Base-by-base conservation (phyloP, 1,140 invertebrate genomes). In the Bombus pyrosoma region DNA sequence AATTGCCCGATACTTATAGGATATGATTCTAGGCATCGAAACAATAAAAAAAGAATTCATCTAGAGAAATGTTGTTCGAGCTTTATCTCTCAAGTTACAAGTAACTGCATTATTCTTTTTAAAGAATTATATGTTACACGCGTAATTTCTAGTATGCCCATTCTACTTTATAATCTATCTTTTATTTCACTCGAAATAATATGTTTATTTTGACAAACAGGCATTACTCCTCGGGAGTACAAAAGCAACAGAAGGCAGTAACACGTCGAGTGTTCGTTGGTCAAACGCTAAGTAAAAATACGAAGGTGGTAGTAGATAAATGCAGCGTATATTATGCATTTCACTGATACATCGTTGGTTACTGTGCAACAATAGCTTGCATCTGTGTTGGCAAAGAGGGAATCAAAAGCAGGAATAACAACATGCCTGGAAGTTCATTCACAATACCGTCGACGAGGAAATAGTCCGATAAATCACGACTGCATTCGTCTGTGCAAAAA, bases 401-500 rank as follows among this genome's bases (percentile, higher is more conserved):
- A 43, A 72, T n/a, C 34, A n/a, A 59, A 72, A 72, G 32, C 25
- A 62, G n/a, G 41, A 34, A 39, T n/a, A 73, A 34, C 13, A 41
- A 47, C 47, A 32, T 39, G 47, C 34, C 37, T 71, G 15, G 34
- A 72, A 72, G 39, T 57, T 81, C 47, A 72, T n/a, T 53, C 32
- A 53, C 34, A 22, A 71, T 39, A 57, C 25, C 28, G 4, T 37
- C 9, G 32, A 47, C 41, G 62, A 28, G 64, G 6, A 72, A 73
- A 53, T 39, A 73, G 69, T 62, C 39, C 68, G 69, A 75, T 75
- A 53, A 75, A 57, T 75, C 73, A 75, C 43, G 47, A 5, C 62
- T 39, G 62, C 64, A 79, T 53, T 43, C 41, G 71, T 73, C 13
- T 28, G 5, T 6, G 39, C 34, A 72, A 32, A 59, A 37, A 64